A percentile compares a stretch with the other conserved stretches of the same genome.
Conservation (phyloP, 2,888 invertebrate species). For the Celastrina argiolus region DNA sequence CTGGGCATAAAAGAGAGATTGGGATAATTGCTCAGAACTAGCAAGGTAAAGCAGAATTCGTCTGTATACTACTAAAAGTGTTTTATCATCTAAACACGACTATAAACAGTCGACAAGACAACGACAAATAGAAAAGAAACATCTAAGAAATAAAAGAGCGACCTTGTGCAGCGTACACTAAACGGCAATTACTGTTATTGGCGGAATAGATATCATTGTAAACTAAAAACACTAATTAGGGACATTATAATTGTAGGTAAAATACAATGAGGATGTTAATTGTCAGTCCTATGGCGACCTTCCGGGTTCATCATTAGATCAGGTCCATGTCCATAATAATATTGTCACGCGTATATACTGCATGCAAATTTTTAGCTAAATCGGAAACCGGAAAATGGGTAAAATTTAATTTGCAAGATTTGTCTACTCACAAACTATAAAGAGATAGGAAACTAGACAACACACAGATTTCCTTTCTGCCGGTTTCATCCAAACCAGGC, state of each 20-base stretch:
- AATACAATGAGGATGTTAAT: background rate
- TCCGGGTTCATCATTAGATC: too few species aligned
- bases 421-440: too few species aligned
- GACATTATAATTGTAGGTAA: too few species aligned
- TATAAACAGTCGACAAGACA: background rate
- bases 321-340: too few species aligned
- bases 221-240: background rate
- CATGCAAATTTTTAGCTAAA: too few species aligned
- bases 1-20: background rate
- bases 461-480: too few species aligned
- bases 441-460: too few species aligned
- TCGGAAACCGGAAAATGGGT: too few species aligned
- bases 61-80: background rate
- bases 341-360: too few species aligned
- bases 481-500: too few species aligned
- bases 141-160: background rate
- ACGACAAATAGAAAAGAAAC: background rate
- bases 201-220: background rate
- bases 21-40: background rate
- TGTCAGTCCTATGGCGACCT: too few species aligned
- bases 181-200: background rate
- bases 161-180: background rate
- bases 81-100: background rate
- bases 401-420: too few species aligned
- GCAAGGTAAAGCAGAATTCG: background rate